Evolutionary conservation across 2,113 vertebrate species (phyloP).

Genomic region (Ochotona princeps): DNA sequence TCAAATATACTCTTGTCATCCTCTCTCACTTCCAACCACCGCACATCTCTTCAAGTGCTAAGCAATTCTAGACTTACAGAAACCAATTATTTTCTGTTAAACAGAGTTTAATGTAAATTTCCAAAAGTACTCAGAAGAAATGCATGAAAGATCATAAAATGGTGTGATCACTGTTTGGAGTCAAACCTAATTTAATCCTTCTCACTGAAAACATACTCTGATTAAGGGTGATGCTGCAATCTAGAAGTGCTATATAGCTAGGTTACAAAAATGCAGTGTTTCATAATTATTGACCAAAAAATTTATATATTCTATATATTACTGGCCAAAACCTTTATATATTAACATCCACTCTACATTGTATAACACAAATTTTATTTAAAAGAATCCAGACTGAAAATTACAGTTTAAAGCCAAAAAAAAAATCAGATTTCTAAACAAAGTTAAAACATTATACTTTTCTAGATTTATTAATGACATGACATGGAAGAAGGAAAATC

Average conservation of each 20-base stretch:
- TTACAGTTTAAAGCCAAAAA: conserved; percentile 20
- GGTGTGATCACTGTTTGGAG: background rate
- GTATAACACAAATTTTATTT: background rate
- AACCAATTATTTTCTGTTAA: background rate
- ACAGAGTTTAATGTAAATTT: background rate
- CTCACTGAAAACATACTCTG: background rate
- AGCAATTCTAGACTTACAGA: conserved; percentile 31
- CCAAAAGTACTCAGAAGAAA: background rate
- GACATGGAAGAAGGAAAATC: background rate
- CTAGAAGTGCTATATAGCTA: background rate
- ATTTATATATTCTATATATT: background rate
- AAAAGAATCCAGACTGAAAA: conserved; percentile 42
- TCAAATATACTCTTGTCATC: background rate
- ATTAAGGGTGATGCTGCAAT: background rate
- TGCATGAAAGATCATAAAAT: background rate
- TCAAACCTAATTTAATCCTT: background rate
- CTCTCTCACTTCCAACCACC: background rate
- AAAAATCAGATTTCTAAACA: conserved; percentile 48
- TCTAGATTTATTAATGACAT: background rate
- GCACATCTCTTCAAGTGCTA: conserved; percentile 1
- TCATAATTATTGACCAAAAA: background rate
- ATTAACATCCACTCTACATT: background rate
- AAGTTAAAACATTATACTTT: background rate
- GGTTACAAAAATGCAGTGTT: background rate
- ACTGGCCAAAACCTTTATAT: background rate